Evolutionary conservation across 2,113 vertebrate species (phyloP).

Genomic region (Eupsittula cactorum): DNA sequence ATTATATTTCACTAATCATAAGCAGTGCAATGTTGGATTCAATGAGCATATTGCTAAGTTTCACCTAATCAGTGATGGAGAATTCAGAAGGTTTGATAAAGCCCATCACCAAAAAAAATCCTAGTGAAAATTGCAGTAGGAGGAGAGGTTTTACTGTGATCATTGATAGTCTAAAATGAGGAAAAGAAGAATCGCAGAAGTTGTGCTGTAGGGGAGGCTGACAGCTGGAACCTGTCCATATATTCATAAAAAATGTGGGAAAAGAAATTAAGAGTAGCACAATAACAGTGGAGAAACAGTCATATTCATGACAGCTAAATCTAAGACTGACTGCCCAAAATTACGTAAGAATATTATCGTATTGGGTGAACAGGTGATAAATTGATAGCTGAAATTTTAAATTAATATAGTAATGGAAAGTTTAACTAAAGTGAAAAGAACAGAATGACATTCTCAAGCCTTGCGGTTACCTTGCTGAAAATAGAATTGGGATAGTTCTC

Average conservation of each 20-base stretch:
- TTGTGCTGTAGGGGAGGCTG: not conserved
- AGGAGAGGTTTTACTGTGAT: not conserved
- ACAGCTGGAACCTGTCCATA: not conserved
- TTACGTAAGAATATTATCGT: not conserved
- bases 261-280: not conserved
- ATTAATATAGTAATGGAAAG: not conserved
- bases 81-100: not conserved
- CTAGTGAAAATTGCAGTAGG: not conserved
- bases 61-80: not conserved
- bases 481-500: not conserved
- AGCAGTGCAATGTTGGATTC: not conserved
- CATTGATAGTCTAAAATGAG: not conserved
- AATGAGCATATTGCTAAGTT: not conserved
- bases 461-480: not conserved
- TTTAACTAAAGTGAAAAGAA: not conserved
- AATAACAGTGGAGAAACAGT: not conserved
- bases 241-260: not conserved
- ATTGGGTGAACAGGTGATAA: not conserved
- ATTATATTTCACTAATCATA: not conserved
- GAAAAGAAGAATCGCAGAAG: not conserved
- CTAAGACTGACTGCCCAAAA: not conserved
- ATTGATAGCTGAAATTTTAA: not conserved
- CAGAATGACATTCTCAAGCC: not conserved
- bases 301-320: not conserved
- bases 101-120: not conserved